Evolutionary conservation across 2,797 vertebrate species (phyloP), one percentile per base, ranked within the genome.

Genomic region (Anguilla pacifica): DNA sequence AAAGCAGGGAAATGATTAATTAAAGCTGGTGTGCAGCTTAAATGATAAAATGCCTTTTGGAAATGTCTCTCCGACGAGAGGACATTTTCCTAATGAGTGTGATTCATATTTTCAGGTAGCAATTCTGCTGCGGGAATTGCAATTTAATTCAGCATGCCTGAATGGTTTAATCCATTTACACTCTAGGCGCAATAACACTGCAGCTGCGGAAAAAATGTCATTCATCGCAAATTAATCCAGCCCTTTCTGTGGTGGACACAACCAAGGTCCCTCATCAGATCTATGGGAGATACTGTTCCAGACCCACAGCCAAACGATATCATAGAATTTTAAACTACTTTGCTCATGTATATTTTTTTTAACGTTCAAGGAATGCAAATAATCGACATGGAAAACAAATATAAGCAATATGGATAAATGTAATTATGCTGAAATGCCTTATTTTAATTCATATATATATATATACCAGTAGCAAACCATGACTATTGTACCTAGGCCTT

Each of bases 201-300:
- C 92, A 89, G 90, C 88, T 86, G 88, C 79, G 88, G 91, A 91
- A 88, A 91, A 88, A 86, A 90, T 88, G 88, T 90, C 86, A 89
- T 90, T 88, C 84, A 85, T 55, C 85, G 57, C 87, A 88, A 91
- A 93, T 90, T 74, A 90, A 89, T 91, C 77, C 88, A 87, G 53
- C 46, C 85, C 64, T 86, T 89, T 31, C 31, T 64, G 64, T 87
- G 87, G 86, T 25, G n/a, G 85, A 61, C 57, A 9, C 31, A 31
- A 88, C 53, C 15, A 46, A 31, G 59, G n/a, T 35, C 22, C 70
- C 61, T 61, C 87, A 85, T 89, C 88, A 89, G 53, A 86, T 59
- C 86, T 87, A 11, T 51, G 43, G 72, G 79, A 85, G 86, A 64
- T 86, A 59, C 83, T 53, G 72, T 86, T 72, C 82, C 28, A 86